These are phyloP conservation scores for Ophion obscuratus DNA, from an alignment of 2,888 invertebrate genomes.

Conservation along the genomic window DNA sequence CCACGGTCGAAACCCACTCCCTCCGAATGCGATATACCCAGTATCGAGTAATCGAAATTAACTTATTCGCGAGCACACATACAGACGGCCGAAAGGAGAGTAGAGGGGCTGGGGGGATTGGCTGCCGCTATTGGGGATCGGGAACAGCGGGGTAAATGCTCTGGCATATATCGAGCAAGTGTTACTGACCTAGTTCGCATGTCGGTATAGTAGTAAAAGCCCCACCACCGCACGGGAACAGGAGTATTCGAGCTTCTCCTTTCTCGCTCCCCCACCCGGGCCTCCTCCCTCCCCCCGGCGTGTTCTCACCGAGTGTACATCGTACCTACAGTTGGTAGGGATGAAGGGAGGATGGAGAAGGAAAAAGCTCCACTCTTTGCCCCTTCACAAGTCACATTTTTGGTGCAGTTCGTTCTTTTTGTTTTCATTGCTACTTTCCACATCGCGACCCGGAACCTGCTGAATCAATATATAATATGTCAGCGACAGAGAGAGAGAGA, in stretches of 20 bases:
- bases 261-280: constrained; percentile 41
- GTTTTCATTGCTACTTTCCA: constrained; percentile 18
- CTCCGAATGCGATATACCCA: background rate
- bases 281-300: constrained; percentile 57
- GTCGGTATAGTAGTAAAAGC: constrained; percentile 54
- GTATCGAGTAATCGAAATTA: background rate
- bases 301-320: constrained; percentile 40
- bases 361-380: constrained; percentile 27
- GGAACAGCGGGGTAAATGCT: constrained; percentile 53
- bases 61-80: background rate
- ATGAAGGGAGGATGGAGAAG: constrained; percentile 33
- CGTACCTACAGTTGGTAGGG: constrained; percentile 35
- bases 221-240: constrained; percentile 54
- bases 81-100: background rate
- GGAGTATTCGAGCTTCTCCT: constrained; percentile 70
- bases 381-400: constrained; percentile 42
- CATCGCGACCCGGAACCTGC: constrained; percentile 43
- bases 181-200: constrained; percentile 77
- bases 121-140: constrained; percentile 23
- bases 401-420: constrained; percentile 16
- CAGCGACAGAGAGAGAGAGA: constrained; percentile 28
- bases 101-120: background rate
- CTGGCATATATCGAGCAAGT: constrained; percentile 67
- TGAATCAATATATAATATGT: constrained; percentile 51
- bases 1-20: background rate